Evolutionary conservation across 2,113 vertebrate genomes (phyloP), one percentile per base, ranked within the genome.

Genomic region (Cheirogaleus medius): DNA sequence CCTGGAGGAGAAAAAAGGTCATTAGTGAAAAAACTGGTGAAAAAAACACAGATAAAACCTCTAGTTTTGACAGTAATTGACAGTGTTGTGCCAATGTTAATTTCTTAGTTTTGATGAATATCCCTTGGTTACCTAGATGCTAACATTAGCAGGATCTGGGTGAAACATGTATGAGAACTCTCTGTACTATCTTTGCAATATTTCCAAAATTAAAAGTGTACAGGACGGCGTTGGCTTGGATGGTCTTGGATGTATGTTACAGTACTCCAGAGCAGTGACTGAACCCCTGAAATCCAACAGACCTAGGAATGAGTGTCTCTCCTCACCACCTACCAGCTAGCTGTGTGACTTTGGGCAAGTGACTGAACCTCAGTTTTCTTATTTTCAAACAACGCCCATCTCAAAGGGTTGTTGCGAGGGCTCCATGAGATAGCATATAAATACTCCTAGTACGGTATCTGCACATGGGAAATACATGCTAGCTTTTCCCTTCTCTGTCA

Each of bases 231-330:
- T 60, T 49, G 44, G 37, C 25, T 13, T 11, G 29, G 8, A 5
- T 5, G 21, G 63, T 44, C 0, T 17, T 13, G 1, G 12, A 11
- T 0, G 0, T 27, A 1, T 3, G 0, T 0, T 0, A 1, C 5
- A 3, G 25, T 44, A 34, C 8, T 77, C 60, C 74, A 39, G 39
- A 49, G 23, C 11, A 21, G 1, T 1, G 27, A 4, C 0, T 3
- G 18, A 29, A 68, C 18, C 52, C 32, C 60, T 37, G 44, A 37
- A n/a, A 25, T 17, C 13, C 21, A 10, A 14, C 13, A 74, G 52
- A 47, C 1, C 56, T 39, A 56, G 42, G 37, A 29, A 49, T 9
- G 20, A 13, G 4, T 34, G 64, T 18, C 39, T 6, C 0, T 18
- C 15, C 9, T 47, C 34, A 0, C 42, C 60, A 47, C 52, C n/a